Evolutionary conservation across 2,888 invertebrate genomes (phyloP).

Genomic region (Glyphotaelius pellucidus): DNA sequence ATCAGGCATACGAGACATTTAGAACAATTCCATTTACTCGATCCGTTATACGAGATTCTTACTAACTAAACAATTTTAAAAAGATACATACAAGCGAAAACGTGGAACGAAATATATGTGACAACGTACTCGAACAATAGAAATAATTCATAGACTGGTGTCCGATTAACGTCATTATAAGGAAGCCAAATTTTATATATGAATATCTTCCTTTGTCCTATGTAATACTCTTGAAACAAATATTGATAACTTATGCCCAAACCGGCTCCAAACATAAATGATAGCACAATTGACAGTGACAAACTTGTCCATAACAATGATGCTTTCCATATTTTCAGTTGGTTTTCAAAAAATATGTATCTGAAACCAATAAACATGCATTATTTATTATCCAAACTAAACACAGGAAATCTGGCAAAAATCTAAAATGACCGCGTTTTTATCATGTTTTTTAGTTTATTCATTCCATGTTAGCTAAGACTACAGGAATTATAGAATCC

Average conservation of each 20-base stretch:
- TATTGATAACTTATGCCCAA: constrained; percentile 31
- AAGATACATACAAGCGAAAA: constrained; percentile 37
- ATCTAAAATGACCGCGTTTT: too few species aligned
- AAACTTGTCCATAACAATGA: constrained; percentile 24
- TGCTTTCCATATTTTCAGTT: constrained; percentile 50
- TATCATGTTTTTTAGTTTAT: too few species aligned
- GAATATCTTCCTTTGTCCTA: constrained; percentile 26
- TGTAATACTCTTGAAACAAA: constrained; percentile 41
- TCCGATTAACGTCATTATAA: constrained; percentile 36
- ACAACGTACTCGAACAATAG: constrained; percentile 22
- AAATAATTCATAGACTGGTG: constrained; percentile 54
- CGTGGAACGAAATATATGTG: background rate
- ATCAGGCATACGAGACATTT: too few species aligned
- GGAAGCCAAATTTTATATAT: constrained; percentile 55
- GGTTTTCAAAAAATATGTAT: constrained; percentile 48
- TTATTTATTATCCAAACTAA: too few species aligned
- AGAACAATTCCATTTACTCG: too few species aligned
- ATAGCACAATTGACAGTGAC: background rate
- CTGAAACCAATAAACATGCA: background rate
- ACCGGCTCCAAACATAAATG: constrained; percentile 7
- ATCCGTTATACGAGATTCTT: background rate
- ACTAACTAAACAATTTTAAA: background rate
- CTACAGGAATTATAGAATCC: background rate
- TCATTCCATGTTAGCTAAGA: background rate
- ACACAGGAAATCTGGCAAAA: too few species aligned